phyloP scores from a whole-genome alignment of 2,797 vertebrate species.

The Petrocephalus schoutedeni region DNA sequence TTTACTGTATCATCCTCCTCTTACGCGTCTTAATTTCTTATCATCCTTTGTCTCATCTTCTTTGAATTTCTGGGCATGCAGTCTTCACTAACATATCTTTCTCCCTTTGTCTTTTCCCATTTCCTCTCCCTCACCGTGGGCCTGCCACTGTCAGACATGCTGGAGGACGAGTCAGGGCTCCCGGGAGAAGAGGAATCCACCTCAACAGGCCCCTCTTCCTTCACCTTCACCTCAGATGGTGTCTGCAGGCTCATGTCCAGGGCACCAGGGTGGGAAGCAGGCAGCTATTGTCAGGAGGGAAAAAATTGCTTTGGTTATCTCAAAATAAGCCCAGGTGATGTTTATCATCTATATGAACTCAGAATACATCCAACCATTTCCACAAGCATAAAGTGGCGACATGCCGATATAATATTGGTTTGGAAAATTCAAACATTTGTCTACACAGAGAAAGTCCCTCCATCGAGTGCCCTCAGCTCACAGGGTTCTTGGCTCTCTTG shows the following conservation, averaged over 20 bases:
- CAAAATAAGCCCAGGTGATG: neutral
- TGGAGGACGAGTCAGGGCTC: constrained; percentile 73
- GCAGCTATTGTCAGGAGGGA: constrained; percentile 31
- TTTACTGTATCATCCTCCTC: neutral
- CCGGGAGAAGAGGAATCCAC: constrained; percentile 85
- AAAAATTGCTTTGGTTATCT: neutral
- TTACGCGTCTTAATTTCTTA: neutral
- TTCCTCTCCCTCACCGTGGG: neutral
- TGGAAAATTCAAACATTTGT: neutral
- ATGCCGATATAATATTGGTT: neutral
- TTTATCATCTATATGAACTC: neutral
- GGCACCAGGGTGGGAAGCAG: constrained; percentile 54
- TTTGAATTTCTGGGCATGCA: neutral
- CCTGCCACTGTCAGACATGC: constrained; percentile 64
- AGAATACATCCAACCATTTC: constrained; percentile 19
- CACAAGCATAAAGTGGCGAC: too few species aligned
- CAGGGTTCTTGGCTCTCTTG: constrained; percentile 67
- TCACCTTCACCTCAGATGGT: constrained; percentile 78
- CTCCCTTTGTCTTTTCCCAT: neutral
- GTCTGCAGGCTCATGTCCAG: constrained; percentile 58
- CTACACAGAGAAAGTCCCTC: neutral
- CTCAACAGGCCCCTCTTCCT: constrained; percentile 83
- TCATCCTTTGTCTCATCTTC: neutral
- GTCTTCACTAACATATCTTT: neutral
- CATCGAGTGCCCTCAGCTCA: constrained; percentile 34